Evolutionary conservation across 2,113 vertebrate genomes (phyloP).

Genomic region (Ceratotherium simum): DNA sequence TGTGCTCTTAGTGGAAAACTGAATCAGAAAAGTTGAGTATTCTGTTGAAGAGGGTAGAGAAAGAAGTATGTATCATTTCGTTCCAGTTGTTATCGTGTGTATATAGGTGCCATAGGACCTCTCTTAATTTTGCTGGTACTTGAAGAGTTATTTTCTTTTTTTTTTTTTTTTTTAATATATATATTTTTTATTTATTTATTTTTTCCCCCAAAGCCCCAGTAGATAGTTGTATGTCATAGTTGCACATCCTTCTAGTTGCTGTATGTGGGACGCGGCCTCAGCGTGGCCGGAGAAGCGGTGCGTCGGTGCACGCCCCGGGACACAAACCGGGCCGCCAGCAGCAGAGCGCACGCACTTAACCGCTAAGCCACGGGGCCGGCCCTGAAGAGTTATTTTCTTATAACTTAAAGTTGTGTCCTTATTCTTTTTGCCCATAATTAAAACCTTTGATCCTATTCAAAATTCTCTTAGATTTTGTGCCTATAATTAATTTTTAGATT

Average conservation of each 20-base stretch:
- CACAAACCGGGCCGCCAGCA: too few relatives aligned
- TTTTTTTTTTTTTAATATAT: too few relatives aligned
- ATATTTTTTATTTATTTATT: too few relatives aligned
- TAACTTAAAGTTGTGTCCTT: constrained; percentile 7
- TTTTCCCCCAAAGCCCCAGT: too few relatives aligned
- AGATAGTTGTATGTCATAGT: too few relatives aligned
- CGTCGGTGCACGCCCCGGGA: too few relatives aligned
- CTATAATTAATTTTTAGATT: constrained; percentile 4
- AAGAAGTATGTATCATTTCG: not conserved
- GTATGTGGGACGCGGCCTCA: too few relatives aligned
- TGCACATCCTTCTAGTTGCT: too few relatives aligned
- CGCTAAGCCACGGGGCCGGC: too few relatives aligned
- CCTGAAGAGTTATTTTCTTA: not conserved
- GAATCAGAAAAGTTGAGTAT: not conserved
- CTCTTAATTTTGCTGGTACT: not conserved
- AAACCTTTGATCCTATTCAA: constrained; percentile 12
- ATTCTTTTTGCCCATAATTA: constrained; percentile 6
- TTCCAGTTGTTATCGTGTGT: not conserved
- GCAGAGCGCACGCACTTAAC: too few relatives aligned
- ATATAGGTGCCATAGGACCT: not conserved
- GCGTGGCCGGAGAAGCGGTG: too few relatives aligned
- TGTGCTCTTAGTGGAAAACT: not conserved
- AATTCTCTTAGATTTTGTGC: not conserved
- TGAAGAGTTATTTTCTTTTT: not conserved
- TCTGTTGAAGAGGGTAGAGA: not conserved